Percentiles rank a stretch among this genome's conserved stretches.
Conservation (phyloP, 1,140 invertebrate genomes). For the Lysiphlebus fabarum region DNA sequence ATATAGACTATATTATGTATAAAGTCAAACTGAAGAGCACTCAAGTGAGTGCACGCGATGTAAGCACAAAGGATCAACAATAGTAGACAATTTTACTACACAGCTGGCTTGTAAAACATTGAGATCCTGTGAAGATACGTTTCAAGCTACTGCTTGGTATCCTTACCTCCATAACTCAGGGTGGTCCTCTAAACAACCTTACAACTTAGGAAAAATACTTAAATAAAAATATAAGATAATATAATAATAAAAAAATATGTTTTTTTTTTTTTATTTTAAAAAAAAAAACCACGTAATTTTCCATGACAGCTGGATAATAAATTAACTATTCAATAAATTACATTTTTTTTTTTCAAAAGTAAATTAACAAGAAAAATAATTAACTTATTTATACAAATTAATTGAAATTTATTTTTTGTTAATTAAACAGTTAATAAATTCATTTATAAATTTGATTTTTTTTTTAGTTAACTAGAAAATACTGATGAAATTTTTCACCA, state of each 20-base stretch:
- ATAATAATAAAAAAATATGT: too few relatives aligned
- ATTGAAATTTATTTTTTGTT: too few relatives aligned
- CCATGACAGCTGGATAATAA: not conserved
- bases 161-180: slow-evolving; percentile 8
- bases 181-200: slow-evolving; percentile 8
- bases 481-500: not conserved
- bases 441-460: too few relatives aligned
- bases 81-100: slow-evolving; percentile 38
- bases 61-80: slow-evolving; percentile 47
- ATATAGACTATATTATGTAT: slow-evolving; percentile 33
- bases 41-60: slow-evolving; percentile 31
- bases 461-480: too few relatives aligned
- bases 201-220: too few relatives aligned
- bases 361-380: too few relatives aligned
- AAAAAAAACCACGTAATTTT: slow-evolving; percentile 8
- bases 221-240: too few relatives aligned
- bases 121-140: slow-evolving; percentile 52
- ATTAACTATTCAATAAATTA: not conserved
- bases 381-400: too few relatives aligned
- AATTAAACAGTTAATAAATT: too few relatives aligned
- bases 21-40: slow-evolving; percentile 43
- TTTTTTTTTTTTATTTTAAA: too few relatives aligned
- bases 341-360: too few relatives aligned
- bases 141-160: slow-evolving; percentile 6
- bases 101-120: slow-evolving; percentile 54